Evolutionary conservation across 2,797 vertebrate genomes (phyloP), one percentile per base, ranked within the genome.

Genomic region (Tapirus indicus): DNA sequence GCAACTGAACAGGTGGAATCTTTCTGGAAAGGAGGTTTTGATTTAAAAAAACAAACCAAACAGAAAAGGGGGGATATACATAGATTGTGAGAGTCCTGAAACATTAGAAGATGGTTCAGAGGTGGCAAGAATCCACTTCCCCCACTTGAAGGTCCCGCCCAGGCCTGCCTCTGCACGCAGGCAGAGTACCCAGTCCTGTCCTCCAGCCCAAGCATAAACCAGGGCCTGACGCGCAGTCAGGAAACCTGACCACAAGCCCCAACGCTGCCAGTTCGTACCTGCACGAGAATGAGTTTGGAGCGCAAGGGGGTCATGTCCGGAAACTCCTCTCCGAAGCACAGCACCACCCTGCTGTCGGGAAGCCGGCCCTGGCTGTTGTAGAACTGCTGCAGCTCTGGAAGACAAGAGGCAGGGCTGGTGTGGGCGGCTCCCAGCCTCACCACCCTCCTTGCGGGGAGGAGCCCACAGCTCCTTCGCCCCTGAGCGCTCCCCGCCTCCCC

Each of bases 261-360:
- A 10, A 32, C n/a, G 41, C 72, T 12, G 32, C 75, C 21, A 9
- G 0, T 17, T 20, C 93, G 32, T 97, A 99, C 99, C 99, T 99
- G 99, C 74, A 99, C 99, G 0, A 99, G 99, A 92, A 99, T 99
- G 97, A 99, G 99, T 91, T 99, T 99, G 97, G 94, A 99, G 96
- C 99, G 99, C 95, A 99, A 98, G 0, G 98, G 99, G 41, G 97
- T 98, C 0, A 98, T 95, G 1, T 99, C 99, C 0, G 99, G 99
- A 89, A 99, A 99, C 97, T 99, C 99, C 89, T 99, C 99, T 87
- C 99, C 99, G 0, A 99, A 99, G 98, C 99, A 99, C 94, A 99
- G 98, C 52, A 99, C 99, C 71, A 99, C 99, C 14, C 99, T 99
- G 84, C 99, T 99, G 68, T 99, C 99, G 0, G 99, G 99, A 62